Conservation (phyloP, 2,888 invertebrate genomes). For the Dolomedes plantarius region DNA sequence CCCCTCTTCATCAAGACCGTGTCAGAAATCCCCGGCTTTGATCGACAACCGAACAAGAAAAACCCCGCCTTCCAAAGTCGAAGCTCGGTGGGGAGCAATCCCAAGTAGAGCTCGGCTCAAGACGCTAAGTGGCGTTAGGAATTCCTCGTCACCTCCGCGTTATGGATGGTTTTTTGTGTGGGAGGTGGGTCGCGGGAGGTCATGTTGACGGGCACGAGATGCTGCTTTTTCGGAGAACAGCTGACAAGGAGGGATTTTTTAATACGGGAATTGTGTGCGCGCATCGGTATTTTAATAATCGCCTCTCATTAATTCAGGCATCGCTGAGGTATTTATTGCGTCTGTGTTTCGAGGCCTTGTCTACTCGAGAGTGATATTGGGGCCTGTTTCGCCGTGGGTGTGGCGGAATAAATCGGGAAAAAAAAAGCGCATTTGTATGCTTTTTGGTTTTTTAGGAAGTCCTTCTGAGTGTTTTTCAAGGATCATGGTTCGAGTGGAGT, state of each 20-base stretch:
- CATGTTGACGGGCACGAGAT: constrained; percentile 41
- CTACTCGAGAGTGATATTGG: too few species aligned
- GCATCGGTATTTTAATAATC: neutral
- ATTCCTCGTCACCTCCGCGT: constrained; percentile 15
- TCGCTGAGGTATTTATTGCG: too few species aligned
- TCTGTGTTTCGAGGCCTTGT: too few species aligned
- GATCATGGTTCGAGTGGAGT: neutral
- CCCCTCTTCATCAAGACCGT: constrained; percentile 38
- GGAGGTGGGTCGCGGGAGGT: constrained; percentile 47
- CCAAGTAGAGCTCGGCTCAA: constrained; percentile 5
- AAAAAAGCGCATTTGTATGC: too few species aligned
- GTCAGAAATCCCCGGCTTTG: constrained; percentile 33
- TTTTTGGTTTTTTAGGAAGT: neutral
- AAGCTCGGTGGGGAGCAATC: constrained; percentile 45
- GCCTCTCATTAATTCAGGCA: too few species aligned
- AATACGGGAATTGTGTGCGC: neutral
- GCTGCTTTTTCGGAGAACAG: neutral
- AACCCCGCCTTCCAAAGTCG: constrained; percentile 31
- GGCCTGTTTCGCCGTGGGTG: too few species aligned
- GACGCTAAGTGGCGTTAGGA: constrained; percentile 56
- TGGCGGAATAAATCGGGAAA: too few species aligned
- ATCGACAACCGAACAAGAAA: constrained; percentile 46
- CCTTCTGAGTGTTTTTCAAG: neutral
- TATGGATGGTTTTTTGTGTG: neutral
- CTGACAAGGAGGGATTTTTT: neutral